These are phyloP conservation scores for Fulica atra DNA, from an alignment of 2,113 vertebrate species.

Conservation along the genomic window DNA sequence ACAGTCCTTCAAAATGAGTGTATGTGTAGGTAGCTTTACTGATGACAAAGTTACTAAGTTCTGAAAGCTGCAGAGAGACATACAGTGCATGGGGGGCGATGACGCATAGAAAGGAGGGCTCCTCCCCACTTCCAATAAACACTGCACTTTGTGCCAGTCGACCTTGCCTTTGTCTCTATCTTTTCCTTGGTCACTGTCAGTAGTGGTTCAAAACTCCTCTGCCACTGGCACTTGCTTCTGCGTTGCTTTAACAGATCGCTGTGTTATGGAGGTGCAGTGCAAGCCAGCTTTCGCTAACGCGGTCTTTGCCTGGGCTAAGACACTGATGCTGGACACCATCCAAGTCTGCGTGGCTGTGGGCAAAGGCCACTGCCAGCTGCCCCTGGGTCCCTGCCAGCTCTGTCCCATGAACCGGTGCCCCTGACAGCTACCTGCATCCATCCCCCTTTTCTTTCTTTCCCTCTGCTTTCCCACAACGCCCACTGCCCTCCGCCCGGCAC, in stretches of 20 bases:
- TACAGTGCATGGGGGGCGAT: fast-evolving
- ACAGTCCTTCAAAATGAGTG: not conserved
- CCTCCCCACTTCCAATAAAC: not conserved
- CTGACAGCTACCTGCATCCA: not conserved
- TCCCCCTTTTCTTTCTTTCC: not conserved
- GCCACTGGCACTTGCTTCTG: not conserved
- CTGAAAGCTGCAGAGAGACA: not conserved
- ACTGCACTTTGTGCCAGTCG: fast-evolving
- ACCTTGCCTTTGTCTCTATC: not conserved
- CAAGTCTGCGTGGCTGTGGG: fast-evolving
- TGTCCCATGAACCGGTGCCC: not conserved
- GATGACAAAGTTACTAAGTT: not conserved
- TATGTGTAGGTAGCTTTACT: not conserved
- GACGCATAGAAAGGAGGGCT: not conserved
- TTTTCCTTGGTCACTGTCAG: not conserved
- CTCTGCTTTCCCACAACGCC: no score
- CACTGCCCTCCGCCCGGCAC: not conserved
- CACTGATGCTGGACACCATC: fast-evolving
- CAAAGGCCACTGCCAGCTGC: not conserved
- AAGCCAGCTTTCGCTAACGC: fast-evolving
- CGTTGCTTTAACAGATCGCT: no score
- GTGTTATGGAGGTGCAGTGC: fast-evolving
- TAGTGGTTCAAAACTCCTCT: fast-evolving
- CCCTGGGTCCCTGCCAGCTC: not conserved
- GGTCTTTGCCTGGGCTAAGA: not conserved